Evolutionary conservation across 2,797 vertebrate species (phyloP).

Genomic region (Lutjanus campechanus): DNA sequence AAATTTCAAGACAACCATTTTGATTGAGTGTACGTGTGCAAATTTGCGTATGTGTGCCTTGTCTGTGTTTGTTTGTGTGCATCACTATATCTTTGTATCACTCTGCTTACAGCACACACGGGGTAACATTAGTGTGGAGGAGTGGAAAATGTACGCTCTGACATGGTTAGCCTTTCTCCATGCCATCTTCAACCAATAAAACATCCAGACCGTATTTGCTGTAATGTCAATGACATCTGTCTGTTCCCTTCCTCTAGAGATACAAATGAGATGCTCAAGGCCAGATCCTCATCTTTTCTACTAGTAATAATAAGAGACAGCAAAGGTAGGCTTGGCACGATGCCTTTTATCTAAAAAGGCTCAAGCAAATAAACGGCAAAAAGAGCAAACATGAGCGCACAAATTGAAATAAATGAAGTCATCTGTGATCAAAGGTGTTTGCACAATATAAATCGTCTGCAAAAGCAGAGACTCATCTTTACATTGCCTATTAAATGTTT

Average conservation of each 20-base stretch:
- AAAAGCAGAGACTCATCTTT: not conserved
- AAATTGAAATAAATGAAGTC: conserved; percentile 8
- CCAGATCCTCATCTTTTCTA: conserved; percentile 53
- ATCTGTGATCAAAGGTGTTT: conserved; percentile 19
- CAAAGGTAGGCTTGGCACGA: conserved; percentile 60
- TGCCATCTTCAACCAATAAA: conserved; percentile 49
- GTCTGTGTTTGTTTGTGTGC: not conserved
- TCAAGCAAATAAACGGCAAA: conserved; percentile 42
- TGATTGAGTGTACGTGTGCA: not conserved
- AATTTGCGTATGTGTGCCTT: too few relatives aligned
- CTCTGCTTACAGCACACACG: conserved; percentile 8
- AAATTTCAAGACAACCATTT: not conserved
- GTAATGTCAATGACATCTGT: conserved; percentile 81
- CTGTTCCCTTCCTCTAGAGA: conserved; percentile 68
- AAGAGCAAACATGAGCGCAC: conserved; percentile 28
- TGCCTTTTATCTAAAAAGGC: conserved; percentile 34
- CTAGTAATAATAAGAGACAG: conserved; percentile 78
- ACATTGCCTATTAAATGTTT: conserved; percentile 1
- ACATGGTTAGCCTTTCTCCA: conserved; percentile 41
- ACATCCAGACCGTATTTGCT: conserved; percentile 59
- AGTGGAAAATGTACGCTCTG: conserved; percentile 37
- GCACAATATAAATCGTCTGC: conserved; percentile 5
- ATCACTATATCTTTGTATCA: not conserved
- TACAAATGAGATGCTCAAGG: conserved; percentile 67
- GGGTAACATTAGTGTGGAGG: conserved; percentile 28